Conservation (phyloP, 2,113 vertebrate genomes). For the Bubo bubo region DNA sequence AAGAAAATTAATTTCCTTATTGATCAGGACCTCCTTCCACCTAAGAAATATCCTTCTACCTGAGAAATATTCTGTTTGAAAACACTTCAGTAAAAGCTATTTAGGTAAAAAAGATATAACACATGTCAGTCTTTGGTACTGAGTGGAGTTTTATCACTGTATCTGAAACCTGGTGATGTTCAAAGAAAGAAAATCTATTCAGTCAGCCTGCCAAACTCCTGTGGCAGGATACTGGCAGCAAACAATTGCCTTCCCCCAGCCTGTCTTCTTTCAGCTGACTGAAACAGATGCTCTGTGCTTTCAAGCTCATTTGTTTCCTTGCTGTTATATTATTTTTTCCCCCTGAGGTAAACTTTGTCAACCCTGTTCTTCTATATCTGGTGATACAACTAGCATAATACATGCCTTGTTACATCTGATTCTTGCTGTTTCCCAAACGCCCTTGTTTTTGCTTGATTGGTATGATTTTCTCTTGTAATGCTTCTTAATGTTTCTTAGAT, state of each 20-base stretch:
- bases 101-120: background rate
- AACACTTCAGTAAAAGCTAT: slow-evolving; percentile 35
- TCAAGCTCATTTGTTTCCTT: slow-evolving; percentile 41
- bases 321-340: background rate
- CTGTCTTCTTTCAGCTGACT: slow-evolving; percentile 36
- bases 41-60: background rate
- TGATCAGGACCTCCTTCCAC: background rate
- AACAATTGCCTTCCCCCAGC: slow-evolving; percentile 22
- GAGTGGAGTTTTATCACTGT: slow-evolving; percentile 36
- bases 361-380: background rate
- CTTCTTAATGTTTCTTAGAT: background rate
- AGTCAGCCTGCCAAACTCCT: slow-evolving; percentile 26
- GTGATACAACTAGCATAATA: background rate
- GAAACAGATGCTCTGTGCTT: slow-evolving; percentile 38
- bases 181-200: slow-evolving; percentile 57
- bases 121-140: slow-evolving; percentile 6
- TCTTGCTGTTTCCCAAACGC: background rate
- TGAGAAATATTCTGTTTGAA: slow-evolving; percentile 20
- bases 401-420: background rate
- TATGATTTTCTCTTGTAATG: background rate
- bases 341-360: background rate
- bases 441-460: background rate
- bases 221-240: slow-evolving; percentile 28
- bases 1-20: slow-evolving; percentile 1
- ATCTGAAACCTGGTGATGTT: slow-evolving; percentile 43